Conservation (phyloP, 2,113 vertebrate genomes). For the Lamprotornis superbus region DNA sequence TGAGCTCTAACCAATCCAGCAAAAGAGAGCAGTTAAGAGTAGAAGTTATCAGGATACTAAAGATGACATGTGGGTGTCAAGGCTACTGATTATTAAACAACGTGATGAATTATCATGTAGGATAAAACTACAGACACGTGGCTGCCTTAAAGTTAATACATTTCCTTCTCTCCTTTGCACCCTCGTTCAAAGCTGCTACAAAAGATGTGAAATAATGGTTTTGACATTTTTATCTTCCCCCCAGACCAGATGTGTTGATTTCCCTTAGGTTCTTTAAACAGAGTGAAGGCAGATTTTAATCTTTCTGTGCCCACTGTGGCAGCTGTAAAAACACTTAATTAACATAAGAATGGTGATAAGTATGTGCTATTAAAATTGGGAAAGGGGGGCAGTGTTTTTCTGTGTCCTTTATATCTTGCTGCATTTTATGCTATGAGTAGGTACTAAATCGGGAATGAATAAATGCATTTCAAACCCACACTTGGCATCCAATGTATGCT, state of each 20-base stretch:
- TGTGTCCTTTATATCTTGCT: slow-evolving; percentile 23
- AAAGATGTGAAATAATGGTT: slow-evolving; percentile 43
- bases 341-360: slow-evolving; percentile 58
- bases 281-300: slow-evolving; percentile 65
- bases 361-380: slow-evolving; percentile 29
- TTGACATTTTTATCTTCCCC: slow-evolving; percentile 31
- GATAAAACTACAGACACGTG: background rate
- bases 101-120: background rate
- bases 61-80: background rate
- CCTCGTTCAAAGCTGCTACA: background rate
- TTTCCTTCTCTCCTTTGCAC: background rate
- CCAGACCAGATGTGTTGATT: slow-evolving; percentile 55
- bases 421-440: slow-evolving; percentile 51
- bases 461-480: slow-evolving; percentile 26
- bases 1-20: background rate
- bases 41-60: background rate
- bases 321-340: slow-evolving; percentile 70
- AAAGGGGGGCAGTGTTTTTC: background rate
- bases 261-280: slow-evolving; percentile 51
- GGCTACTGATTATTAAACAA: background rate
- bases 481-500: slow-evolving; percentile 30
- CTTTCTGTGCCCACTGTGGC: slow-evolving; percentile 32
- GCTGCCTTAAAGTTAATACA: background rate
- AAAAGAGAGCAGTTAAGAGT: background rate
- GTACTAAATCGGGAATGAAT: slow-evolving; percentile 62